Evolutionary conservation across 1,140 invertebrate species (phyloP).

Genomic region (Drosophila ogumai): DNA sequence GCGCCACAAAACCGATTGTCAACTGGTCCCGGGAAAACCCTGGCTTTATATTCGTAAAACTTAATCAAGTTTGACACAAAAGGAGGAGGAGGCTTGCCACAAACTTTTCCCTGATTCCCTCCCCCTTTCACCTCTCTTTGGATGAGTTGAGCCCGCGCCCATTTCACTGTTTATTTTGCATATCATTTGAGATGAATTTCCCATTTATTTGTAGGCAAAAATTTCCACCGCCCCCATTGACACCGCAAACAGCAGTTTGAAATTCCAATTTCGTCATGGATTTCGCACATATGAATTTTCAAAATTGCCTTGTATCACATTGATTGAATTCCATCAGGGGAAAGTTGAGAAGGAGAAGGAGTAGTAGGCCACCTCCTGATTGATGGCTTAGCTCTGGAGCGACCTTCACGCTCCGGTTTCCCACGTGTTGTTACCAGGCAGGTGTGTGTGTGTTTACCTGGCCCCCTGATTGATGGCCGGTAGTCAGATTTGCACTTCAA

Average conservation of each 20-base stretch:
- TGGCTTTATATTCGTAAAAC: constrained; percentile 31
- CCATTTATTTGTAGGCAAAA: constrained; percentile 26
- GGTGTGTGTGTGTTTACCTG: constrained; percentile 57
- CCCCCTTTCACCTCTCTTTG: constrained; percentile 24
- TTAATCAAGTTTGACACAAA: constrained; percentile 52
- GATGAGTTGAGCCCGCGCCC: constrained; percentile 24
- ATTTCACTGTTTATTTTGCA: constrained; percentile 64
- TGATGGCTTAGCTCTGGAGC: constrained; percentile 49
- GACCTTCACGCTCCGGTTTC: constrained; percentile 42
- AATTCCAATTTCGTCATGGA: constrained; percentile 59
- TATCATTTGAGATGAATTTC: constrained; percentile 62
- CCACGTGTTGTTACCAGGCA: constrained; percentile 21
- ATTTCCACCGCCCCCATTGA: constrained; percentile 22
- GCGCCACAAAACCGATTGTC: constrained; percentile 29
- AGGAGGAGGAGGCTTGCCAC: constrained; percentile 8
- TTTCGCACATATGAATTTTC: constrained; percentile 58
- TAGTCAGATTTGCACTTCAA: constrained; percentile 61
- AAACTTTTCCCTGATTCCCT: constrained; percentile 24
- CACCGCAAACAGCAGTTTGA: constrained; percentile 23
- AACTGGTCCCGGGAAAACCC: constrained; percentile 15
- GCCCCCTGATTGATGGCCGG: constrained; percentile 67
- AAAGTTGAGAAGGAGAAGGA: neutral
- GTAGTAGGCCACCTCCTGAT: constrained; percentile 43
- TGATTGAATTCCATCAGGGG: constrained; percentile 66
- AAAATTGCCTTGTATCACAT: constrained; percentile 55